A percentile compares a stretch with the other conserved stretches of the same genome.
phyloP scores from a whole-genome alignment of 2,797 vertebrate species.

The Phrynocephalus guinanensis region DNA sequence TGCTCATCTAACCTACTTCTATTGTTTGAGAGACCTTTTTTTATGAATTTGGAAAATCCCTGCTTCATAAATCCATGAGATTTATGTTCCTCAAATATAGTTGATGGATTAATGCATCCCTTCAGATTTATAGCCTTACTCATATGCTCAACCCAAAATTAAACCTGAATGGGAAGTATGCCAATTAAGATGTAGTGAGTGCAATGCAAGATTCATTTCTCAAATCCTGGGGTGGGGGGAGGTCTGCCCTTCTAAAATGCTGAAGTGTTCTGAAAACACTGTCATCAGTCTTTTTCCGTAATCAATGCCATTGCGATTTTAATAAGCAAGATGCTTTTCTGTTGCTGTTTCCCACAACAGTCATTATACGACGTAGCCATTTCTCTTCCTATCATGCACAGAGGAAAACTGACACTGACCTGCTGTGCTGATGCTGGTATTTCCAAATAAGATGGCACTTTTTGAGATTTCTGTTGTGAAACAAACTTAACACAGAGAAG shows the following conservation, averaged over 20 bases:
- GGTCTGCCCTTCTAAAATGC: background rate
- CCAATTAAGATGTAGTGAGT: constrained; percentile 2
- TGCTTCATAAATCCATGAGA: constrained; percentile 9
- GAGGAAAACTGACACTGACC: background rate
- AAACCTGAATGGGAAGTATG: constrained; percentile 8
- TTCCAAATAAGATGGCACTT: background rate
- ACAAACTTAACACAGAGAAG: background rate
- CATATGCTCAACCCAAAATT: constrained; percentile 9
- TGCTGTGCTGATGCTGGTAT: background rate
- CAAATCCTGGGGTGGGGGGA: background rate
- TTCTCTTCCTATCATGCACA: background rate
- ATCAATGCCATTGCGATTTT: constrained; percentile 2
- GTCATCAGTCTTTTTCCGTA: constrained; percentile 16
- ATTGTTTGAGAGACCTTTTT: background rate
- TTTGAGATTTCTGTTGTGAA: background rate
- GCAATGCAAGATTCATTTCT: background rate
- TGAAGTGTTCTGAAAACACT: background rate
- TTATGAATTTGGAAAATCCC: constrained; percentile 6
- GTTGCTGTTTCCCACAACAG: background rate
- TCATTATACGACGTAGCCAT: background rate
- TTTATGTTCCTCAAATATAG: constrained; percentile 15
- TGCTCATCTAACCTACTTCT: background rate
- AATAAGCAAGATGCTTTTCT: constrained; percentile 16
- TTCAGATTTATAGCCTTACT: constrained; percentile 18
- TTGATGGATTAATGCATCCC: constrained; percentile 17